Evolutionary conservation across 1,140 invertebrate genomes (phyloP), one percentile per base, ranked within the genome.

Genomic region (Paracyclopina nana): DNA sequence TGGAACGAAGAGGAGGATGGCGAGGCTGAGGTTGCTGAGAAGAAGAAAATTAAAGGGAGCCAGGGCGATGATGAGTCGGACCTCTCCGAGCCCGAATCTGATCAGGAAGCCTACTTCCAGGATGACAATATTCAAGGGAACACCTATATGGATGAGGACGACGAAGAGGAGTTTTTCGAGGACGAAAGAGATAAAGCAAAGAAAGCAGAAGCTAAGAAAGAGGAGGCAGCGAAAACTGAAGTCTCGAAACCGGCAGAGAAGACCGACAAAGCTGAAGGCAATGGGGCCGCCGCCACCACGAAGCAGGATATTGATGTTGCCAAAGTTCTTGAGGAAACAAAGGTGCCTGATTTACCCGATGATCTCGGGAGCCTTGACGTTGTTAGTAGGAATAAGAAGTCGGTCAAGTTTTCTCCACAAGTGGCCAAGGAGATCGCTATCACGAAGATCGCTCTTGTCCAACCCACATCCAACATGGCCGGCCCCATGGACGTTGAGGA

Each of bases 1-100:
- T 48, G 45, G 45, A 14, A 22, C 5, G 45, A 48, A 28, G 45
- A 48, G n/a, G 45, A 31, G 30, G 45, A 48, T n/a, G 25, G 30
- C 11, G 45, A 48, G 18, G 45, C 27, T 5, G 25, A 11, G n/a
- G 3, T 29, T 16, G n/a, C 34, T 8, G 45, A 48, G 4, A 27
- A 48, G n/a, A 20, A 11, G 4, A 27, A 12, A 12, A 16, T 29
- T n/a, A 4, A 29, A 48, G 45, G 30, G n/a, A n/a, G n/a, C n/a
- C n/a, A n/a, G n/a, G n/a, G n/a, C n/a, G n/a, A n/a, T n/a, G n/a
- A n/a, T n/a, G n/a, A n/a, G n/a, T n/a, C n/a, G n/a, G n/a, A n/a
- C n/a, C n/a, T n/a, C n/a, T n/a, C n/a, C n/a, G n/a, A n/a, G n/a
- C n/a, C 14, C 24, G 45, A 48, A 6, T 24, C 27, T 9, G 45